phyloP scores from a whole-genome alignment of 2,113 vertebrate species.

The Cyanocitta stelleri region DNA sequence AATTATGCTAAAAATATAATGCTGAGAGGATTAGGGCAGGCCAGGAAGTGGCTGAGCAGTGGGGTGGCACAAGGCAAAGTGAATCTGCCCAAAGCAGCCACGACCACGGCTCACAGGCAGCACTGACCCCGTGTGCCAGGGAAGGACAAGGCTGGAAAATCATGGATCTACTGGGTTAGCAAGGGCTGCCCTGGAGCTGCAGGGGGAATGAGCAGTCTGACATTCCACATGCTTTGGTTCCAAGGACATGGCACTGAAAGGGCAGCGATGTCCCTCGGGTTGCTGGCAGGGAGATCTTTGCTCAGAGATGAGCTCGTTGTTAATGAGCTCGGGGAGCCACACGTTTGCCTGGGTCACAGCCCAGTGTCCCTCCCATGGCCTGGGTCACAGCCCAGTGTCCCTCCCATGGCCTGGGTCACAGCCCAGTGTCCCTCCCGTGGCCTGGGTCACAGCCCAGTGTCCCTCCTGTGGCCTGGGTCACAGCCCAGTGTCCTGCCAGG shows the following conservation, averaged over 20 bases:
- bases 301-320: neutral
- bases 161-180: neutral
- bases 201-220: neutral
- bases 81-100: neutral
- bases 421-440: no score
- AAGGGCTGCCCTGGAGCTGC: neutral
- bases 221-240: neutral
- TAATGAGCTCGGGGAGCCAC: neutral
- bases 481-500: neutral
- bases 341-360: neutral
- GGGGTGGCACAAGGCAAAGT: neutral
- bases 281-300: neutral
- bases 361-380: neutral
- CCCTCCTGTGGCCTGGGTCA: neutral
- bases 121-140: fast-evolving
- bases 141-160: neutral
- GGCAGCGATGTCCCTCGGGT: fast-evolving
- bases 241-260: neutral
- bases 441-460: neutral
- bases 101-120: neutral
- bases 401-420: neutral
- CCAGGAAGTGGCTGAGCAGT: neutral
- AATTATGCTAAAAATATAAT: neutral
- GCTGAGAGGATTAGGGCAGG: neutral
- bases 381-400: neutral